Evolutionary conservation across 2,888 invertebrate species (phyloP).

Genomic region (Sipunculus nudus): DNA sequence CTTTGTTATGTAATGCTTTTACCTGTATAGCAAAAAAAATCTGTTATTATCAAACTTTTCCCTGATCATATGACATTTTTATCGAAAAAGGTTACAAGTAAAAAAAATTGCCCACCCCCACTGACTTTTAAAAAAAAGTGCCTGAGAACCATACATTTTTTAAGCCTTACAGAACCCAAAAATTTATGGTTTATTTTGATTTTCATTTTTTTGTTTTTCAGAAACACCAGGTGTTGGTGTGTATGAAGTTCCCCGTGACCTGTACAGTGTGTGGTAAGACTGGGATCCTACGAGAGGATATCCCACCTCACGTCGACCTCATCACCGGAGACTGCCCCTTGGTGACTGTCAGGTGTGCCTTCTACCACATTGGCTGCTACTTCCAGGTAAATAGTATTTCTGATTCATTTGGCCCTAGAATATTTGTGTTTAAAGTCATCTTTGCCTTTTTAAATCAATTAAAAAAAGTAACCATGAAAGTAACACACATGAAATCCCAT

Average conservation of each 20-base stretch:
- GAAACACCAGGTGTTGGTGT: slow-evolving; percentile 55
- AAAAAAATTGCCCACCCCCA: too few relatives aligned
- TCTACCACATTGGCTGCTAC: slow-evolving; percentile 48
- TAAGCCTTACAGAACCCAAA: too few relatives aligned
- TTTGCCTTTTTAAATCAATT: neutral
- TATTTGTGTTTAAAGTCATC: neutral
- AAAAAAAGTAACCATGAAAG: too few relatives aligned
- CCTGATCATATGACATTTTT: too few relatives aligned
- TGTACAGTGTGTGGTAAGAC: slow-evolving; percentile 51
- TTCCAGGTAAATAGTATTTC: slow-evolving; percentile 51
- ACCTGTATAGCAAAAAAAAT: too few relatives aligned
- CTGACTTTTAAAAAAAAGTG: too few relatives aligned
- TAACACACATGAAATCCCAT: too few relatives aligned
- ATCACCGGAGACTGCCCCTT: slow-evolving; percentile 51
- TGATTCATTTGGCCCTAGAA: neutral
- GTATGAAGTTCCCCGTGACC: slow-evolving; percentile 51
- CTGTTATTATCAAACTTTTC: too few relatives aligned
- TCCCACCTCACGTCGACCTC: slow-evolving; percentile 47
- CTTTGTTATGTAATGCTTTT: too few relatives aligned
- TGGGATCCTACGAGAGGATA: slow-evolving; percentile 48
- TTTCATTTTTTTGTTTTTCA: slow-evolving; percentile 19
- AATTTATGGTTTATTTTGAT: neutral
- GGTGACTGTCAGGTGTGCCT: slow-evolving; percentile 46
- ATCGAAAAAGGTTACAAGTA: too few relatives aligned
- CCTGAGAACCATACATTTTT: too few relatives aligned